Percentiles rank a stretch among this genome's conserved stretches.
Conservation (phyloP, 1,140 invertebrate species). For the Bursaphelenchus mucronatus region DNA sequence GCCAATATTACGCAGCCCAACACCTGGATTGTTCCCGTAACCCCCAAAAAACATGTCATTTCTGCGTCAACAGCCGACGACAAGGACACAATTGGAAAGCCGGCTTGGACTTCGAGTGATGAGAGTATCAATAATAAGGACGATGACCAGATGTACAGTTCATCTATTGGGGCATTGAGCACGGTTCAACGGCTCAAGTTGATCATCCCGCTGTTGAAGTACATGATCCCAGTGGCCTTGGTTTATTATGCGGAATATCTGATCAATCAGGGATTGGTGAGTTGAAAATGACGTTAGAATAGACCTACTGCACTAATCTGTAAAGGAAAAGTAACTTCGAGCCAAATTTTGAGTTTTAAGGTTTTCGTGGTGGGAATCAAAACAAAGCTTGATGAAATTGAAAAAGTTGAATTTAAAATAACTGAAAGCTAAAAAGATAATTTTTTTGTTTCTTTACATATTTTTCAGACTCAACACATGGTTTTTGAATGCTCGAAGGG, state of each 20-base stretch:
- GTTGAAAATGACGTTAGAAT: background rate
- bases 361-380: background rate
- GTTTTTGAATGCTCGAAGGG: conserved; percentile 47
- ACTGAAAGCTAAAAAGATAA: conserved; percentile 7
- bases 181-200: conserved; percentile 17
- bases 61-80: too few relatives aligned
- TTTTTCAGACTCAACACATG: conserved; percentile 24
- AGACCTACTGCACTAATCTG: conserved; percentile 6
- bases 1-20: conserved; percentile 18
- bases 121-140: too few relatives aligned
- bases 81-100: too few relatives aligned
- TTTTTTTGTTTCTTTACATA: conserved; percentile 10
- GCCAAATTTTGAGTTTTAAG: background rate
- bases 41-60: too few relatives aligned
- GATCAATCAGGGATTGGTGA: conserved; percentile 80
- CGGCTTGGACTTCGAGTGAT: too few relatives aligned
- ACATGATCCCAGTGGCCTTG: conserved; percentile 74
- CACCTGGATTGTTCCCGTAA: conserved; percentile 41
- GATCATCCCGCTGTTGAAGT: conserved; percentile 67
- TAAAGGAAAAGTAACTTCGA: background rate
- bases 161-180: too few relatives aligned
- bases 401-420: background rate
- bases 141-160: too few relatives aligned
- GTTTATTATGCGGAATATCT: conserved; percentile 85
- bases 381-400: background rate